Conservation (phyloP, 2,888 invertebrate species). For the Dryobotodes eremita region DNA sequence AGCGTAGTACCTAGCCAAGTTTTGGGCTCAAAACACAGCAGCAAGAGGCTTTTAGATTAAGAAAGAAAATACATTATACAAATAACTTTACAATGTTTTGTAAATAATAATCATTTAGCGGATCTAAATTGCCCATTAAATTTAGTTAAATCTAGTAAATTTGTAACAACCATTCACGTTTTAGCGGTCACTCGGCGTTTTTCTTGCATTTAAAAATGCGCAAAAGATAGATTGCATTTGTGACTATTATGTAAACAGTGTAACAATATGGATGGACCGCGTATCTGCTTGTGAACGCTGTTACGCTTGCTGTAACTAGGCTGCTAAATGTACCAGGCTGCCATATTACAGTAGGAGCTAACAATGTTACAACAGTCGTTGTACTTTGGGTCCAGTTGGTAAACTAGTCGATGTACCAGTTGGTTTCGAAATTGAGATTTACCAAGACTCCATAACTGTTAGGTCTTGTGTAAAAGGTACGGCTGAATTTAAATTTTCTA, state of each 20-base stretch:
- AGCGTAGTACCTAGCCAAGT: neutral
- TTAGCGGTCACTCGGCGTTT: too few species aligned
- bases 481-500: neutral
- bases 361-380: constrained; percentile 23
- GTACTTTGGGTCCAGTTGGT: constrained; percentile 15
- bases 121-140: too few species aligned
- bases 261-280: constrained; percentile 55
- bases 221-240: neutral
- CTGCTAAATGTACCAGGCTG: constrained; percentile 37
- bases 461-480: neutral
- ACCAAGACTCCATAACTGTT: constrained; percentile 11
- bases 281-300: constrained; percentile 33
- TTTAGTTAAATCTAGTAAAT: too few species aligned
- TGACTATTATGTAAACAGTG: constrained; percentile 61
- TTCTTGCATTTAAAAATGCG: neutral
- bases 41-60: neutral
- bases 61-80: too few species aligned
- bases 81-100: too few species aligned
- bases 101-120: too few species aligned
- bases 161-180: too few species aligned
- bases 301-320: constrained; percentile 39
- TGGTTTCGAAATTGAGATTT: constrained; percentile 1
- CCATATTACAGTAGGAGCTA: constrained; percentile 23
- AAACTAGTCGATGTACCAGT: constrained; percentile 40
- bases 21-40: neutral